Evolutionary conservation across 2,113 vertebrate genomes (phyloP).

Genomic region (Microtus richardsoni): DNA sequence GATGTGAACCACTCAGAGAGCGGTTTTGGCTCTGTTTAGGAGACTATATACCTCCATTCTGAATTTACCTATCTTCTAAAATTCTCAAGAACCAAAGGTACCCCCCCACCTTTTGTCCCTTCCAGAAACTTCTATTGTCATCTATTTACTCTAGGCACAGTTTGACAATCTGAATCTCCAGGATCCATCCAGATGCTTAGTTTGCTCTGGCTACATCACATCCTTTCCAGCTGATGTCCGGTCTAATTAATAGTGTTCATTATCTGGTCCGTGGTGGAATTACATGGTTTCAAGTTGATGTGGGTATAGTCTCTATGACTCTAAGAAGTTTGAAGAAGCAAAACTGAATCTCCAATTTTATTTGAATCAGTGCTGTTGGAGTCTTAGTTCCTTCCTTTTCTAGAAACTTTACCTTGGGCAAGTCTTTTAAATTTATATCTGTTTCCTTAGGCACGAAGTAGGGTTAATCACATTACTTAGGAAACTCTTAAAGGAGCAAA

Average conservation of each 20-base stretch:
- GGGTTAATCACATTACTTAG: background rate
- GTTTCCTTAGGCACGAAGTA: background rate
- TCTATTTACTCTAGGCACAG: background rate
- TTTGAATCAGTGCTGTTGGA: background rate
- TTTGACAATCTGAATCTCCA: background rate
- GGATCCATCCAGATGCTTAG: background rate
- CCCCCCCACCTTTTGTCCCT: background rate
- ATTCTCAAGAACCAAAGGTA: background rate
- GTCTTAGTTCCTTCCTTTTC: background rate
- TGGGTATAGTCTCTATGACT: background rate
- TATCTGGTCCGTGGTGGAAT: background rate
- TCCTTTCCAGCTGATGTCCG: background rate
- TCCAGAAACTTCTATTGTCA: background rate
- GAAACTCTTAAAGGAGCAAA: background rate
- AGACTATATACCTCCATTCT: background rate
- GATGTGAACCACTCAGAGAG: background rate
- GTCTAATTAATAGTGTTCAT: slow-evolving; percentile 26
- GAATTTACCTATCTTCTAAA: background rate
- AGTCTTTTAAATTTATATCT: background rate
- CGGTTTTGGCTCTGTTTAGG: background rate
- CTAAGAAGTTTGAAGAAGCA: background rate
- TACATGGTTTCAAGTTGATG: background rate
- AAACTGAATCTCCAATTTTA: background rate
- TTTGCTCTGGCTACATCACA: background rate
- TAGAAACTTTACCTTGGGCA: background rate